Base-by-base conservation (phyloP, 1,140 invertebrate genomes). In the Rhagoletis pomonella region DNA sequence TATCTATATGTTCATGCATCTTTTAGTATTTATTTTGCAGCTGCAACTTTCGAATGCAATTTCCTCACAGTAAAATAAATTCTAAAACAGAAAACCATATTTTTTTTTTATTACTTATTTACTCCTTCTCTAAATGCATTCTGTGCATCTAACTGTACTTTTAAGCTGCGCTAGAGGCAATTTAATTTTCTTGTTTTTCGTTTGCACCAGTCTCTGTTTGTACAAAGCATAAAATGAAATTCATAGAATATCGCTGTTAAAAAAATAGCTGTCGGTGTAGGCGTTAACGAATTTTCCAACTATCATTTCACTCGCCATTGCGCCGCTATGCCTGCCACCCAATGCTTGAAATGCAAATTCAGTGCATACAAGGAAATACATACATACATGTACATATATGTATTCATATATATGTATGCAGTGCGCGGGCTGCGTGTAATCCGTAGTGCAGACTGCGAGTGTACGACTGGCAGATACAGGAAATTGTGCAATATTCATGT, bases 401-500 rank as follows among this genome's bases (percentile, higher is more conserved):
- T 29, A 1, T 29, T 0, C 29, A 29, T 29, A 29, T 1, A 29
- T 29, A 29, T 29, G 29, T 29, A 29, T 73, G 42, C 42, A 47
- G 12, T 73, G 29, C 12, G 9, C 29, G 5, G n/a, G 62, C 29
- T 2, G 42, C 0, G 7, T 4, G 17, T 47, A 47, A 44, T 12
- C 7, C 12, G 39, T 42, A 7, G 67, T 62, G 1, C 17, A n/a
- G 10, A 4, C 50, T 9, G 64, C 29, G 19, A 67, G 29, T 29
- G 29, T 29, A 29, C 29, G 29, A 29, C 29, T 1, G 3, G n/a
- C 7, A 10, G 3, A 6, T 73, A 73, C 67, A 73, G 67, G 67
- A 73, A 73, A 73, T 73, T 73, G 67, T 47, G 67, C 39, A 73
- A 73, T 73, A 73, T 73, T n/a, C 39, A 73, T 73, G 42, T 73